Percentiles rank a stretch among this genome's conserved stretches.
Conservation (phyloP, 2,888 invertebrate species). For the Pseudococcus longispinus region DNA sequence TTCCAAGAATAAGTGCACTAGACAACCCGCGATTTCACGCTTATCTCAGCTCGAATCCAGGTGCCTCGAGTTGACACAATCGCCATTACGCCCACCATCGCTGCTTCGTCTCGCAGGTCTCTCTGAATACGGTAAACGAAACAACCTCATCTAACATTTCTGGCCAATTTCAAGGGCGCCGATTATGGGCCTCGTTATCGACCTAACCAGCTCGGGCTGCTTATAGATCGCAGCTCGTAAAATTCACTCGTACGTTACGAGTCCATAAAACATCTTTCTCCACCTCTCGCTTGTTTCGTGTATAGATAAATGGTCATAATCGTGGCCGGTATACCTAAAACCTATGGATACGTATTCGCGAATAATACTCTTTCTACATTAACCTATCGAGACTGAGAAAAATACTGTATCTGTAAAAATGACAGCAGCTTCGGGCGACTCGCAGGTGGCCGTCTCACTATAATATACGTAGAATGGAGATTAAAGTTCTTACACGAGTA, state of each 20-base stretch:
- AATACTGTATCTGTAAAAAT: neutral
- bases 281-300: neutral
- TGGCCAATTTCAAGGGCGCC: constrained; percentile 12
- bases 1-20: no score
- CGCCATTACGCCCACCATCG: neutral
- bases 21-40: no score
- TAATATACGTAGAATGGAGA: neutral
- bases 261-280: neutral
- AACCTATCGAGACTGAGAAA: neutral
- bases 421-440: constrained; percentile 30
- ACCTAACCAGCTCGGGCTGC: neutral
- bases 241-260: neutral
- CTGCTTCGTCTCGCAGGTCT: neutral
- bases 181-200: constrained; percentile 18
- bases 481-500: neutral
- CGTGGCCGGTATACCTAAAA: no score
- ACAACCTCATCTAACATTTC: neutral
- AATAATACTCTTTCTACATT: neutral
- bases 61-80: neutral
- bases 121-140: neutral
- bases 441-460: constrained; percentile 13
- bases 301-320: neutral
- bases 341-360: no score
- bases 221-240: neutral
- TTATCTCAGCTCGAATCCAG: no score